Base-by-base conservation (phyloP, 2,888 invertebrate species). In the Amiota minor region DNA sequence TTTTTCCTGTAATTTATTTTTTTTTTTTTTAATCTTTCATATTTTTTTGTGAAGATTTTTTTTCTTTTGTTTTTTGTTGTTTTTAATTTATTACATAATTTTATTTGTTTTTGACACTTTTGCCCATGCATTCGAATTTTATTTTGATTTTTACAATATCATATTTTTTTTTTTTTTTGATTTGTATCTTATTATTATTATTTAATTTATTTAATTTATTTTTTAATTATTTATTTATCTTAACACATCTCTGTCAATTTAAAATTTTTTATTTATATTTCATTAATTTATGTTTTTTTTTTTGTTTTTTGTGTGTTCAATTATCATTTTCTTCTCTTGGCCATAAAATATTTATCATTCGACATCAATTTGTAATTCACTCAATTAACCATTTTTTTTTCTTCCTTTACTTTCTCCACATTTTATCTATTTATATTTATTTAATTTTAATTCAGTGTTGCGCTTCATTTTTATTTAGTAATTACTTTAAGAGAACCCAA, bases 41-140 rank as follows among this genome's bases (percentile, higher is more conserved):
- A n/a, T 64, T 50, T 65, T 80, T 78, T 59, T 59, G 8, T 59
- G 8, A 59, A 50, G 12, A 50, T 50, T 50, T 74, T 14, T 72
- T 74, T 53, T 18, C 46, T 59, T 78, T 81, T 78, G 79, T 80
- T 80, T 83, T 83, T 81, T 77, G 77, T 81, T 78, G 79, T 80
- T 80, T 83, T 83, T 81, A 77, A 35, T 75, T 73, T 74, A 70
- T 14, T 65, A 20, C 53, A 20, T 49, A 16, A 47, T 9, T 14
- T 47, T 53, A 74, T 72, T 72, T 78, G 71, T 55, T 74, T 79
- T 83, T 77, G 72, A 74, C 76, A 77, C 47, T 12, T 47, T 70
- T 76, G 20, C 53, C 53, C 53, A 50, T 50, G n/a, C 12, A 50
- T n/a, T 64, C 75, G 12, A 18, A 18, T 59, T n/a, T 35, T 55